Conservation (phyloP, 2,888 invertebrate genomes). For the Chouioia cunea region DNA sequence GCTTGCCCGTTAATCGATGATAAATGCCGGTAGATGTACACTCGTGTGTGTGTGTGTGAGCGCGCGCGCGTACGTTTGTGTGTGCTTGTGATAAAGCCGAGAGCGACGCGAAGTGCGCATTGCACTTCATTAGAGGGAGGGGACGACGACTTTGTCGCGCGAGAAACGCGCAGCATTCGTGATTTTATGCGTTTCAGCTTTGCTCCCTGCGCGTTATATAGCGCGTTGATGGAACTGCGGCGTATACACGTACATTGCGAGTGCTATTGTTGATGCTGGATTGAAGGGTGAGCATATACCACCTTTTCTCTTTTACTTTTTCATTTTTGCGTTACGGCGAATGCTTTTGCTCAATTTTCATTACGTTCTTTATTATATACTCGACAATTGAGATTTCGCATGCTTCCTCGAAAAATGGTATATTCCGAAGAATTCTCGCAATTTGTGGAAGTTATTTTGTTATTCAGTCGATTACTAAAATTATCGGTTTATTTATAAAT, state of each 20-base stretch:
- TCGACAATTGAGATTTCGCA: too few species aligned
- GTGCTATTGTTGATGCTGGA: too few species aligned
- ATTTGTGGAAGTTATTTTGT: too few species aligned
- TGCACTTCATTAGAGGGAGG: slow-evolving; percentile 32
- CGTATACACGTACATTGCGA: background rate
- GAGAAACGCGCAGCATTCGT: slow-evolving; percentile 1
- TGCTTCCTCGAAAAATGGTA: too few species aligned
- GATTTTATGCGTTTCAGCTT: slow-evolving; percentile 26
- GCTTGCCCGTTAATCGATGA: slow-evolving; percentile 51
- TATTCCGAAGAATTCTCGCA: too few species aligned
- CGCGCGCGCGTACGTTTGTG: background rate
- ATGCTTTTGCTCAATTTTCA: too few species aligned
- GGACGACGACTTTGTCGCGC: slow-evolving; percentile 23
- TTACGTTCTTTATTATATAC: too few species aligned
- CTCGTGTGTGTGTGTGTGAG: background rate
- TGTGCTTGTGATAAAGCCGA: background rate
- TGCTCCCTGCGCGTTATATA: background rate
- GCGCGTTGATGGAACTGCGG: slow-evolving; percentile 7
- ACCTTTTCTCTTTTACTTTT: too few species aligned
- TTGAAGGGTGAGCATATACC: too few species aligned
- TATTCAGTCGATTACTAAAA: too few species aligned
- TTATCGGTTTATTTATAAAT: too few species aligned
- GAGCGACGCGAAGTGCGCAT: slow-evolving; percentile 18
- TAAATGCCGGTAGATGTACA: slow-evolving; percentile 48
- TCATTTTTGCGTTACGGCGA: too few species aligned